Evolutionary conservation across 2,888 invertebrate genomes (phyloP).

Genomic region (Zelleria hepariella): DNA sequence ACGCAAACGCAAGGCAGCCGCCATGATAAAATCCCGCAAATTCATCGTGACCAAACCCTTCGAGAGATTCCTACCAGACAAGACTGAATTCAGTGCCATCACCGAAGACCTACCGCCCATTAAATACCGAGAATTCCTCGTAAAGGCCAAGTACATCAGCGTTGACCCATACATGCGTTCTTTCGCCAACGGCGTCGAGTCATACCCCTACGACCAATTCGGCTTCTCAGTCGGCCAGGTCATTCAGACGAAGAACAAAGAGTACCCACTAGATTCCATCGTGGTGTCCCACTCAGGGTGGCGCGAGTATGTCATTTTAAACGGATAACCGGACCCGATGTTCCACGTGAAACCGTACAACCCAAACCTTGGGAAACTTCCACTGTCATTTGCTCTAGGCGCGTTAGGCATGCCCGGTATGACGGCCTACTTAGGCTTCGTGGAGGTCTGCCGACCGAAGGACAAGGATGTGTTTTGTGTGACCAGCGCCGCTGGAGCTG

Average conservation of each 20-base stretch:
- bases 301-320: slow-evolving; percentile 64
- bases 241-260: slow-evolving; percentile 71
- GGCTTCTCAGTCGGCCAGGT: slow-evolving; percentile 47
- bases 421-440: slow-evolving; percentile 80
- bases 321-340: slow-evolving; percentile 14
- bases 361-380: slow-evolving; percentile 63
- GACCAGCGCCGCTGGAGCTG: slow-evolving; percentile 81
- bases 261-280: slow-evolving; percentile 73
- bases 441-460: slow-evolving; percentile 78
- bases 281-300: slow-evolving; percentile 77
- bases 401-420: slow-evolving; percentile 78
- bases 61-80: slow-evolving; percentile 35
- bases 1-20: neutral
- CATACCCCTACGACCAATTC: slow-evolving; percentile 34
- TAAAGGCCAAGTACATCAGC: slow-evolving; percentile 28
- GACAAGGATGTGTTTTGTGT: slow-evolving; percentile 79
- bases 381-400: slow-evolving; percentile 72
- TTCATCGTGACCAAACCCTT: slow-evolving; percentile 29
- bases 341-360: slow-evolving; percentile 34
- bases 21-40: neutral
- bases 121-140: slow-evolving; percentile 44
- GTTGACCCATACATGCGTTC: slow-evolving; percentile 18
- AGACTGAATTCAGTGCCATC: slow-evolving; percentile 42
- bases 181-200: slow-evolving; percentile 16
- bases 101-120: slow-evolving; percentile 26